Base-by-base conservation (phyloP, 2,888 invertebrate species). In the Lutraria lutraria region DNA sequence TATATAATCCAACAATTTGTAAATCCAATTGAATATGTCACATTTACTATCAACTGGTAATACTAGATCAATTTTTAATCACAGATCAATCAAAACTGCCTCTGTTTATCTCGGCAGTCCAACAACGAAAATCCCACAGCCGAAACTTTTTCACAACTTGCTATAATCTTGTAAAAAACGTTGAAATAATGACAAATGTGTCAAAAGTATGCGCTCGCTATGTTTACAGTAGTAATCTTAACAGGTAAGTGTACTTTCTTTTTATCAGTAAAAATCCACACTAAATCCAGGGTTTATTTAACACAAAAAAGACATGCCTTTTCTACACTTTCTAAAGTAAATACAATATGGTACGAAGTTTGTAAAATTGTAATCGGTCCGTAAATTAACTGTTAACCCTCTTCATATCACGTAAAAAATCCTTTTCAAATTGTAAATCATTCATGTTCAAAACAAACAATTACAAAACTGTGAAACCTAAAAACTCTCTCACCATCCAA, bases 241-340 rank as follows among this genome's bases (percentile, higher is more conserved):
- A 56, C 82, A 76, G 63, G 72, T 72, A 72, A 29, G 31, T 56
- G 54, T 21, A 56, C 52, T 83, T 68, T 34, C 76, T 76, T 68
- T 87, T 87, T 87, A 87, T 87, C 87, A 76, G 68, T 63, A 15
- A 80, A 83, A 84, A 83, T 88, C 83, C 84, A 76, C 79, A 54
- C 53, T 56, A 79, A 34, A 54, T 54, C 34, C 56, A 85, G 53
- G 60, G 25, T 76, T 76, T 25, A 13, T 34, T 29, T 34, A 76
- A 76, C 34, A 76, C 76, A 43, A 85, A 80, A 56, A 60, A 60
- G 31, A 80, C 85, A 84, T 84, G 84, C 84, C 76, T 76, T 72
- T 85, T 85, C 56, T 31, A 80, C 80, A 85, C 79, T 79, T 79
- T 85, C 84, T 56, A 31, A 43, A 25, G 85, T 85, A 79, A 85